phyloP scores from a whole-genome alignment of 2,113 vertebrate genomes.

The Mastomys coucha region DNA sequence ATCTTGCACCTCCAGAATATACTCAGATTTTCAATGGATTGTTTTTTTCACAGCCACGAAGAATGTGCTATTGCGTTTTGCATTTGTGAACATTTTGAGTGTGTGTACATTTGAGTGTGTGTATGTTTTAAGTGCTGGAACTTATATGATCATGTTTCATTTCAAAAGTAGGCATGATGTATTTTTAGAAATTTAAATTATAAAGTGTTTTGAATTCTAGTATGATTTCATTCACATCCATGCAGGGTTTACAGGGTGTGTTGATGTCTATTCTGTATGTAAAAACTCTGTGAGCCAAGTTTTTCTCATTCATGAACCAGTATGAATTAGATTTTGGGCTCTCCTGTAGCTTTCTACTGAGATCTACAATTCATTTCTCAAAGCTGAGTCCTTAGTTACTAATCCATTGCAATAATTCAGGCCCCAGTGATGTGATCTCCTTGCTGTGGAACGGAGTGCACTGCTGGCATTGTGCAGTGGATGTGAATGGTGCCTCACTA shows the following conservation, averaged over 20 bases:
- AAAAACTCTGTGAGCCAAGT: background rate
- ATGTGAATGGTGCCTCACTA: background rate
- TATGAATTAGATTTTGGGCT: slow-evolving; percentile 12
- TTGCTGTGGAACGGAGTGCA: background rate
- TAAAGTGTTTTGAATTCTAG: background rate
- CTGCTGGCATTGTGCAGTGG: background rate
- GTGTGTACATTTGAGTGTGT: background rate
- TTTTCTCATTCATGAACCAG: slow-evolving; percentile 1
- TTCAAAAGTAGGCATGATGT: background rate
- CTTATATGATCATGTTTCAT: background rate
- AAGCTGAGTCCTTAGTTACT: slow-evolving; percentile 16
- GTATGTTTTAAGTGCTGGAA: background rate
- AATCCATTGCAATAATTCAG: background rate
- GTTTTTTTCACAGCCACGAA: background rate
- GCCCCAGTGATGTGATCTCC: background rate
- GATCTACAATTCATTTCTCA: slow-evolving; percentile 51
- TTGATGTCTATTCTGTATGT: background rate
- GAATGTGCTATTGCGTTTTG: background rate
- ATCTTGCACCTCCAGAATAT: background rate
- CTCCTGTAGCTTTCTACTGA: slow-evolving; percentile 13
- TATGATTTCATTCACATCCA: slow-evolving; percentile 24
- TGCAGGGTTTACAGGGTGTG: background rate
- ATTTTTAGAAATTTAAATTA: slow-evolving; percentile 22
- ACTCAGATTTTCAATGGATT: background rate
- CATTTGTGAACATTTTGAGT: background rate